phyloP scores from a whole-genome alignment of 2,113 vertebrate genomes.

The Macquaria ambigua region DNA sequence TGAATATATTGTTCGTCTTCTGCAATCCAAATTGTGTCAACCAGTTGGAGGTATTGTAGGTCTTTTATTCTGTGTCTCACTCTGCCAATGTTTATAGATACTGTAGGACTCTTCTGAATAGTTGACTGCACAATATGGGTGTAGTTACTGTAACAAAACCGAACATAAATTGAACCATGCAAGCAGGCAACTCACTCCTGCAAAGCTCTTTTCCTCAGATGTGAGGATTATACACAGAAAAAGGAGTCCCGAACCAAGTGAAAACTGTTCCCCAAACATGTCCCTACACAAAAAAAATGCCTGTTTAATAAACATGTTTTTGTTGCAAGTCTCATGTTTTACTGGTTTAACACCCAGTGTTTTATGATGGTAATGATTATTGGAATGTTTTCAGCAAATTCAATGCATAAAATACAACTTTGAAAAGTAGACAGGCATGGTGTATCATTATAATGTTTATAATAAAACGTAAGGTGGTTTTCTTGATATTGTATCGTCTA shows the following conservation, averaged over 20 bases:
- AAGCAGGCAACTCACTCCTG: slow-evolving; percentile 63
- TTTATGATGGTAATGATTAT: slow-evolving; percentile 60
- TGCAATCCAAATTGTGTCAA: slow-evolving; percentile 79
- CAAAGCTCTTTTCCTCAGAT: slow-evolving; percentile 65
- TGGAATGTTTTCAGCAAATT: slow-evolving; percentile 42
- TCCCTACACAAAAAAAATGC: slow-evolving; percentile 62
- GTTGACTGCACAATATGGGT: slow-evolving; percentile 67
- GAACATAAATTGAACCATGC: slow-evolving; percentile 74
- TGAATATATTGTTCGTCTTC: slow-evolving; percentile 79
- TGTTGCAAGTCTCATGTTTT: slow-evolving; percentile 32
- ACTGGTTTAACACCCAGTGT: slow-evolving; percentile 46
- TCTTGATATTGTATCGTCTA: background rate
- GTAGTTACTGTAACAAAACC: slow-evolving; percentile 70
- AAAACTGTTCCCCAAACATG: slow-evolving; percentile 50
- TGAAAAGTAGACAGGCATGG: slow-evolving; percentile 26
- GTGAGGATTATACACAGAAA: slow-evolving; percentile 63
- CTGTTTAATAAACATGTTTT: slow-evolving; percentile 57
- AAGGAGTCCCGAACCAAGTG: slow-evolving; percentile 40
- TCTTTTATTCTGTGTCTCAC: slow-evolving; percentile 65
- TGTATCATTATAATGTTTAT: slow-evolving; percentile 27
- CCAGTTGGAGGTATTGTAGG: slow-evolving; percentile 72
- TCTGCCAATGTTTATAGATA: slow-evolving; percentile 78
- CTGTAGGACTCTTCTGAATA: slow-evolving; percentile 69
- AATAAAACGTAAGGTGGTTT: slow-evolving; percentile 15
- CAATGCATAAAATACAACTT: slow-evolving; percentile 29